Evolutionary conservation across 2,888 invertebrate genomes (phyloP).

Genomic region (Calameuta filiformis): DNA sequence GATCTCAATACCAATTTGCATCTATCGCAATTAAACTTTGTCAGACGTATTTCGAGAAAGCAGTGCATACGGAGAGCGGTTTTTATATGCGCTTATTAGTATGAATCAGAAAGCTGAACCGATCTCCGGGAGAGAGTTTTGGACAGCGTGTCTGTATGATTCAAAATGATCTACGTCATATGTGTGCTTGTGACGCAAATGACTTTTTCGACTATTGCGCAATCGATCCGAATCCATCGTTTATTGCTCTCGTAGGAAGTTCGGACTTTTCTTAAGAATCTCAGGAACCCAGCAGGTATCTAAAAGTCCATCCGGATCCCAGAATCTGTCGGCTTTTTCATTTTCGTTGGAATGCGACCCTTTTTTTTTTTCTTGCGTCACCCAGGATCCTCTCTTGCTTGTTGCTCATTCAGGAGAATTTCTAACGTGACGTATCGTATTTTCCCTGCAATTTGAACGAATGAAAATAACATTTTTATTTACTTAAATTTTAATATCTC

Average conservation of each 20-base stretch:
- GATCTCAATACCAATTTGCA: background rate
- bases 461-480: background rate
- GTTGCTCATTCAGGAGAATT: background rate
- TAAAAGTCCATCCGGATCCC: background rate
- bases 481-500: background rate
- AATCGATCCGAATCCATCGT: background rate
- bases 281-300: background rate
- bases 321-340: background rate
- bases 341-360: background rate
- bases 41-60: background rate
- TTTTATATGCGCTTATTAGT: background rate
- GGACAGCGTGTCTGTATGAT: background rate
- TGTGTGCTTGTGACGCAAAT: background rate
- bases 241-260: background rate
- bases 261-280: background rate
- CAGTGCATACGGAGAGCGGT: background rate
- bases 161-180: background rate
- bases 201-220: background rate
- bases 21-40: background rate
- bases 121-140: conserved; percentile 6
- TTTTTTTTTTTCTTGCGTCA: background rate
- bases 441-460: background rate
- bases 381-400: background rate
- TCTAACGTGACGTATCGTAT: background rate
- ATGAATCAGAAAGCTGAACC: conserved; percentile 8